Evolutionary conservation across 2,797 vertebrate species (phyloP).

Genomic region (Acrossocheilus wenchowensis): DNA sequence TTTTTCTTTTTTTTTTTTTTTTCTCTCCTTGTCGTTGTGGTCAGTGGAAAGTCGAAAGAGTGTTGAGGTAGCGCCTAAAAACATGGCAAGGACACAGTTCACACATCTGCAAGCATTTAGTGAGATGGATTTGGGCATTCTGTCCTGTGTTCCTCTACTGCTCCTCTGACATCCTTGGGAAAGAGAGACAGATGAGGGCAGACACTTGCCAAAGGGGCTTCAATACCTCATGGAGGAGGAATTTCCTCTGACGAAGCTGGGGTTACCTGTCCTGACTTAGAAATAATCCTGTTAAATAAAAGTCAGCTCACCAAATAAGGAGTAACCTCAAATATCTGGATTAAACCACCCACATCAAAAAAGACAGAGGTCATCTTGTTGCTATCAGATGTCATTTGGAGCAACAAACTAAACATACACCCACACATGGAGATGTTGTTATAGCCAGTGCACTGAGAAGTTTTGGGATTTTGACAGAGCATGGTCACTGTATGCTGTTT

Average conservation of each 20-base stretch:
- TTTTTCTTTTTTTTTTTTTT: neutral
- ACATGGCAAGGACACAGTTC: constrained; percentile 61
- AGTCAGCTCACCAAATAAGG: constrained; percentile 31
- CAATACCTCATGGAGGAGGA: constrained; percentile 54
- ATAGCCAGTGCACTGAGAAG: neutral
- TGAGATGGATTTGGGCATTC: constrained; percentile 68
- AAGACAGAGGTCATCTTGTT: constrained; percentile 24
- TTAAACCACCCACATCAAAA: constrained; percentile 26
- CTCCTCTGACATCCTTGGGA: constrained; percentile 62
- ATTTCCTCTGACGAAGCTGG: constrained; percentile 41
- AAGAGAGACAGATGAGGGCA: constrained; percentile 73
- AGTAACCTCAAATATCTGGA: constrained; percentile 26
- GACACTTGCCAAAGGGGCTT: constrained; percentile 58
- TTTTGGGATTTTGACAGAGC: neutral
- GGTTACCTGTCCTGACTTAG: constrained; percentile 45
- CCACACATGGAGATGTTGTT: constrained; percentile 17
- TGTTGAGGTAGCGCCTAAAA: constrained; percentile 58
- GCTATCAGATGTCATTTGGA: constrained; percentile 23
- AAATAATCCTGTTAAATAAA: constrained; percentile 42
- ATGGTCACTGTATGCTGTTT: neutral
- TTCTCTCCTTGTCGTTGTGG: constrained; percentile 22
- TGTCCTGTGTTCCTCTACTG: constrained; percentile 66
- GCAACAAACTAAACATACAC: constrained; percentile 9
- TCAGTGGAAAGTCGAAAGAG: constrained; percentile 47
- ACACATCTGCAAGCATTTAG: constrained; percentile 78